phyloP scores from a whole-genome alignment of 2,113 vertebrate species.

The Gymnorhina tibicen region DNA sequence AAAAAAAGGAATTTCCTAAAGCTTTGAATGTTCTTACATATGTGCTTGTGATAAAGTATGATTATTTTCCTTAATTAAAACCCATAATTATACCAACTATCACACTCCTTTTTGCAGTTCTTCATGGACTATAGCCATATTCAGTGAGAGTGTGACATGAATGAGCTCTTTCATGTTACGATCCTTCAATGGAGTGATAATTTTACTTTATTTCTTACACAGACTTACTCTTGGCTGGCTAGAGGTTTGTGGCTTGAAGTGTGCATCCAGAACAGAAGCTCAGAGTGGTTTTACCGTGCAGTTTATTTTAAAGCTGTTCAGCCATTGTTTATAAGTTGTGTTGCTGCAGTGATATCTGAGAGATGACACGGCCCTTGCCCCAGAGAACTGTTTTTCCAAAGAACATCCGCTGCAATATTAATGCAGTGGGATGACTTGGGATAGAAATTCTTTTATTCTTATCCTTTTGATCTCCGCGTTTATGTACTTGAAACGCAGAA shows the following conservation, averaged over 20 bases:
- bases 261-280: background rate
- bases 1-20: background rate
- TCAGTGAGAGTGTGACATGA: background rate
- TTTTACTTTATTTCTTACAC: background rate
- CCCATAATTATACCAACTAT: background rate
- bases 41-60: background rate
- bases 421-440: background rate
- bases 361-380: background rate
- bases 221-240: background rate
- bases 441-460: background rate
- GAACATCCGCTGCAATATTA: background rate
- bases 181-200: background rate
- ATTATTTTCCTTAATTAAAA: background rate
- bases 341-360: background rate
- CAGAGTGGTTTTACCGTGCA: background rate
- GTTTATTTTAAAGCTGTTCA: background rate
- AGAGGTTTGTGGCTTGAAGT: background rate
- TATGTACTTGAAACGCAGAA: background rate
- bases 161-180: background rate
- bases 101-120: background rate
- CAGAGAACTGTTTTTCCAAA: background rate
- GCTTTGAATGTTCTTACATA: background rate
- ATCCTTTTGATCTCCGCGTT: background rate
- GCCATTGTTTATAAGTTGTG: background rate
- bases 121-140: background rate